Percentiles rank a stretch among this genome's conserved stretches.
Conservation (phyloP, 2,797 vertebrate genomes). For the Heteromormyrus szaboi region DNA sequence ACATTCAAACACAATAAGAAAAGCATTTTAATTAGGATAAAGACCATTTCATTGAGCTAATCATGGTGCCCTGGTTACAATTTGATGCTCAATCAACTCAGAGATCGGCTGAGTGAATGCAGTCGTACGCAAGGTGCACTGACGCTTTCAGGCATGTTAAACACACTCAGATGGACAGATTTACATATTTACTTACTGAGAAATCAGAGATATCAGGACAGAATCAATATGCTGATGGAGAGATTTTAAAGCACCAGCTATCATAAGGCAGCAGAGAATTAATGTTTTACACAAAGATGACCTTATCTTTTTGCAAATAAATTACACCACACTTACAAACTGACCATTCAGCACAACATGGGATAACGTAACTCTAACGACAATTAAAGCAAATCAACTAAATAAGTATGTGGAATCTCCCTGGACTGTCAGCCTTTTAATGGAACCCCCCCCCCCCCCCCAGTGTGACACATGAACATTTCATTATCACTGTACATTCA, state of each 20-base stretch:
- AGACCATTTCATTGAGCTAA: slow-evolving; percentile 55
- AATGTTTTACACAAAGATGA: neutral
- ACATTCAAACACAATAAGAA: slow-evolving; percentile 35
- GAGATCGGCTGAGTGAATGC: slow-evolving; percentile 20
- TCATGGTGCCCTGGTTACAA: slow-evolving; percentile 53
- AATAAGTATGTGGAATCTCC: neutral
- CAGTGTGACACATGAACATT: neutral
- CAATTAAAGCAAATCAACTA: neutral
- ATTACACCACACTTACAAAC: neutral
- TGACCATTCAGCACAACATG: neutral
- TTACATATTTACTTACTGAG: neutral
- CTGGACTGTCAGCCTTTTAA: neutral
- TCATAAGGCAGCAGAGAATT: neutral
- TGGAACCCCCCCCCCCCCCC: neutral
- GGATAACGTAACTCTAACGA: neutral
- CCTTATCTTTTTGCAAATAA: neutral
- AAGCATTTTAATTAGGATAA: slow-evolving; percentile 50
- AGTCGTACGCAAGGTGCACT: neutral
- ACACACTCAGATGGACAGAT: neutral
- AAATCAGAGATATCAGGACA: neutral
- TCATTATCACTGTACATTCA: neutral
- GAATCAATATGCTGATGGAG: neutral
- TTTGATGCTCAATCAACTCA: slow-evolving; percentile 53
- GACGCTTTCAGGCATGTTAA: neutral
- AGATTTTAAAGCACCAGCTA: neutral